Evolutionary conservation across 2,888 invertebrate species (phyloP).

Genomic region (Cepaea hortensis): DNA sequence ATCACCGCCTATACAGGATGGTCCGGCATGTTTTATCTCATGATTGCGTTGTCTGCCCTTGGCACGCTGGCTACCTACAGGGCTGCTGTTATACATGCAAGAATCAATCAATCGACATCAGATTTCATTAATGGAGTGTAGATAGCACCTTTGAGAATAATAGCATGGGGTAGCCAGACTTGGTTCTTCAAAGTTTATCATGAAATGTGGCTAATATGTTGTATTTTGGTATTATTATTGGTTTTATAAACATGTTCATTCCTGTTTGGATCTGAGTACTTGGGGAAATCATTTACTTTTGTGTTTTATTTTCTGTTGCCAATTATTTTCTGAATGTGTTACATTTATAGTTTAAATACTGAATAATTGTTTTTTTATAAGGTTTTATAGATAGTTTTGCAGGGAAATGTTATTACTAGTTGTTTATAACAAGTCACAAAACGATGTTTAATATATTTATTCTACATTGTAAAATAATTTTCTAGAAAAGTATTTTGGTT

Average conservation of each 20-base stretch:
- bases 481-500: too few relatives aligned
- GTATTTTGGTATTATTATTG: neutral
- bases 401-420: too few relatives aligned
- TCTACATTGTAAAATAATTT: too few relatives aligned
- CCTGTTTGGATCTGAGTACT: neutral
- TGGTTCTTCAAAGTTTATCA: neutral
- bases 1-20: constrained; percentile 76
- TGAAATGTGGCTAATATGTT: neutral
- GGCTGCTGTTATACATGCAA: constrained; percentile 60
- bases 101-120: constrained; percentile 15
- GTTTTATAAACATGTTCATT: neutral
- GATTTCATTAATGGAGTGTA: constrained; percentile 42
- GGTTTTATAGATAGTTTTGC: too few relatives aligned
- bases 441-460: too few relatives aligned
- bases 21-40: constrained; percentile 76
- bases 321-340: too few relatives aligned
- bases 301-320: too few relatives aligned
- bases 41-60: constrained; percentile 74
- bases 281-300: neutral
- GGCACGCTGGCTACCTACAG: constrained; percentile 74
- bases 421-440: too few relatives aligned
- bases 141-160: neutral
- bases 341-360: too few relatives aligned
- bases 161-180: neutral
- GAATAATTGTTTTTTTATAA: too few relatives aligned